Evolutionary conservation across 1,140 invertebrate genomes (phyloP).

Genomic region (Matsumurasca onukii): DNA sequence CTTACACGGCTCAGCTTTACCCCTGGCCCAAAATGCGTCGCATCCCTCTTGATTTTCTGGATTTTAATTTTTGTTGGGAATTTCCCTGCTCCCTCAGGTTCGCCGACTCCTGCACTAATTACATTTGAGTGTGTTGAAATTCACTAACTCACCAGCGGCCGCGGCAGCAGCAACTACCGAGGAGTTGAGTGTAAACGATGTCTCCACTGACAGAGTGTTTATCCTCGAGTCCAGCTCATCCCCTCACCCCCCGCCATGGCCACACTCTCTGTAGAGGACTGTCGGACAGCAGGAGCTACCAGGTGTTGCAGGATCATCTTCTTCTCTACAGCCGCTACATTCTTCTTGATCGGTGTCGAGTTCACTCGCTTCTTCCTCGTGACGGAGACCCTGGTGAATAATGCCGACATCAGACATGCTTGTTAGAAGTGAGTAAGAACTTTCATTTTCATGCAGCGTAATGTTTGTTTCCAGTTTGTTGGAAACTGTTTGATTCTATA

Average conservation of each 20-base stretch:
- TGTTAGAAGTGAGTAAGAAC: too few species aligned
- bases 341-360: slow-evolving; percentile 67
- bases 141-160: background rate
- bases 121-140: background rate
- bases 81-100: too few species aligned
- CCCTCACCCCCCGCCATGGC: background rate
- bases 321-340: slow-evolving; percentile 63
- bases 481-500: too few species aligned
- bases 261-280: slow-evolving; percentile 15
- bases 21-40: too few species aligned
- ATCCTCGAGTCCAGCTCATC: background rate
- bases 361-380: slow-evolving; percentile 69
- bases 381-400: slow-evolving; percentile 68
- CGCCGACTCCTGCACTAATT: too few species aligned
- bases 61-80: too few species aligned
- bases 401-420: too few species aligned
- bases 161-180: background rate
- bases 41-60: too few species aligned
- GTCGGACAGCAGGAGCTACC: slow-evolving; percentile 52
- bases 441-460: too few species aligned
- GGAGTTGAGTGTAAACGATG: slow-evolving; percentile 21
- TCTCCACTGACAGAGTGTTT: slow-evolving; percentile 5
- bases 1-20: too few species aligned
- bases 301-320: slow-evolving; percentile 73
- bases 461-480: too few species aligned